Percentiles rank a stretch among this genome's conserved stretches.
Conservation (phyloP, 2,797 vertebrate species). For the Sebastes nivosus region DNA sequence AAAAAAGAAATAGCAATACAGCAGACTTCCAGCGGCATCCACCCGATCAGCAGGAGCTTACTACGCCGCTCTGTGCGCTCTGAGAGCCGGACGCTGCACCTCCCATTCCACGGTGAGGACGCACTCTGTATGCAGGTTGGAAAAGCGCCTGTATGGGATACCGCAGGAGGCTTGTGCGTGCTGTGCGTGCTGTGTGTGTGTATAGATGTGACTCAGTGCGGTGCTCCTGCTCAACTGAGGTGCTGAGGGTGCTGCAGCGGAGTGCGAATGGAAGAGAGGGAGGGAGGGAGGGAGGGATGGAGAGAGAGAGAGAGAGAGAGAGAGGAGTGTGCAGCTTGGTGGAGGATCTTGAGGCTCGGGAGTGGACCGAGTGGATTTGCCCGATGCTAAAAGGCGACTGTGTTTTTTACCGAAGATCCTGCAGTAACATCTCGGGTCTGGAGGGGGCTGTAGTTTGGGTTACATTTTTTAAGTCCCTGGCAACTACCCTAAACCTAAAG, state of each 20-base stretch:
- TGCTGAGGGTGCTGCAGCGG: slow-evolving; percentile 75
- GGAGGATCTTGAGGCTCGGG: slow-evolving; percentile 64
- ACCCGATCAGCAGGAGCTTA: slow-evolving; percentile 71
- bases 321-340: slow-evolving; percentile 48
- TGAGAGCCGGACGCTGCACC: slow-evolving; percentile 70
- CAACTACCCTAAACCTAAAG: slow-evolving; percentile 41
- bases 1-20: slow-evolving; percentile 45
- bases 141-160: slow-evolving; percentile 74
- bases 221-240: slow-evolving; percentile 79
- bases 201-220: slow-evolving; percentile 80
- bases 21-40: slow-evolving; percentile 76
- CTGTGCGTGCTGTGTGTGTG: slow-evolving; percentile 26
- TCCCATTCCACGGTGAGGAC: slow-evolving; percentile 77
- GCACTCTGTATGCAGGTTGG: slow-evolving; percentile 73
- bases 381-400: slow-evolving; percentile 74
- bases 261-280: slow-evolving; percentile 52
- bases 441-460: slow-evolving; percentile 72
- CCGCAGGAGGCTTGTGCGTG: slow-evolving; percentile 78
- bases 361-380: slow-evolving; percentile 67
- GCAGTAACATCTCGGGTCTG: slow-evolving; percentile 66
- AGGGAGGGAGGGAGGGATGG: not conserved
- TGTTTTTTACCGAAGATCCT: slow-evolving; percentile 73
- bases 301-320: not conserved
- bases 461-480: slow-evolving; percentile 68
- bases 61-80: slow-evolving; percentile 72